These are phyloP conservation scores for Trissolcus japonicus DNA, from an alignment of 2,888 invertebrate genomes.

Conservation along the genomic window DNA sequence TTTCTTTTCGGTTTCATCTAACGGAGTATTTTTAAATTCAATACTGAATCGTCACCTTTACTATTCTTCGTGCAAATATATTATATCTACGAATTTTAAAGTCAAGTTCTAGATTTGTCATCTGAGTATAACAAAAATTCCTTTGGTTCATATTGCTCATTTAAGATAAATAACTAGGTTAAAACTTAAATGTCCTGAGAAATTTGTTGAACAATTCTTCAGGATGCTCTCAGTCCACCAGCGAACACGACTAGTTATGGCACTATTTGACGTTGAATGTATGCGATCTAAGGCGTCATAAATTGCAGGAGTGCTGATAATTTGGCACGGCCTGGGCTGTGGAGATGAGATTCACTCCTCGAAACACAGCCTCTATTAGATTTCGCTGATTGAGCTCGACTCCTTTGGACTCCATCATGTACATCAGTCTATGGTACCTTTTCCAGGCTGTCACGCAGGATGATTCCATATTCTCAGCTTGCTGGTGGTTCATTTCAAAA, in stretches of 20 bases:
- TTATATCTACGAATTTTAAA: no score
- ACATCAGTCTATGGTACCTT: slow-evolving; percentile 69
- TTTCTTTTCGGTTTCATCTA: slow-evolving; percentile 6
- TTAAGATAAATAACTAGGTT: no score
- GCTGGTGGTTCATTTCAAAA: slow-evolving; percentile 52
- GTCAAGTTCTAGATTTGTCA: no score
- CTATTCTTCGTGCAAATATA: no score
- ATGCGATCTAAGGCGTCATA: slow-evolving; percentile 17
- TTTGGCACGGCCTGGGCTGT: slow-evolving; percentile 31
- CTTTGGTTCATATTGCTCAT: no score
- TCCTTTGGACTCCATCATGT: slow-evolving; percentile 67
- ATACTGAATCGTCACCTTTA: no score
- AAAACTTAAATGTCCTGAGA: no score
- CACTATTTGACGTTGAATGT: slow-evolving; percentile 43
- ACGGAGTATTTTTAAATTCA: slow-evolving; percentile 30
- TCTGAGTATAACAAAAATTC: background rate
- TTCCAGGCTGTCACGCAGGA: slow-evolving; percentile 71
- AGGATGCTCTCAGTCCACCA: slow-evolving; percentile 10
- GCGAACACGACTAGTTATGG: slow-evolving; percentile 36
- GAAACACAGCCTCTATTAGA: slow-evolving; percentile 72
- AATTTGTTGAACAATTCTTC: background rate
- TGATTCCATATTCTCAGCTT: slow-evolving; percentile 66
- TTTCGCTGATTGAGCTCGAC: slow-evolving; percentile 67
- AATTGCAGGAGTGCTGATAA: slow-evolving; percentile 20
- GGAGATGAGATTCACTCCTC: slow-evolving; percentile 71